Percentiles rank a stretch among this genome's conserved stretches.
Evolutionary conservation across 2,888 invertebrate species (phyloP).

Genomic region (Drosophila atripex): DNA sequence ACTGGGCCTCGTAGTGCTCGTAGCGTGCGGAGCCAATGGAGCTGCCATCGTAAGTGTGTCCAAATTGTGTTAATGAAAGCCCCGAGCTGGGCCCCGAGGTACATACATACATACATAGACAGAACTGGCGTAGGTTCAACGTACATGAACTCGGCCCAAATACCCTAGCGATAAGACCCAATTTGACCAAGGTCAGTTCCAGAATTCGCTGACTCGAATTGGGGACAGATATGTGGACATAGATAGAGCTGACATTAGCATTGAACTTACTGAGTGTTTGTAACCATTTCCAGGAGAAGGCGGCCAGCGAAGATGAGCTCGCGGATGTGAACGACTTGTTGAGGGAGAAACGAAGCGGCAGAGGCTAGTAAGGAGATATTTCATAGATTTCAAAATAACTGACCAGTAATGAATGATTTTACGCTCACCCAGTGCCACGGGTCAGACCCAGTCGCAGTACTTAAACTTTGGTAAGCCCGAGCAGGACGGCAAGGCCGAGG

Average conservation of each 20-base stretch:
- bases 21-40: constrained; percentile 75
- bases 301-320: constrained; percentile 52
- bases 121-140: constrained; percentile 54
- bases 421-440: constrained; percentile 83
- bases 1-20: constrained; percentile 72
- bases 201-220: constrained; percentile 28
- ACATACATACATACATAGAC: no score
- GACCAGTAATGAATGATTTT: not conserved
- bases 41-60: constrained; percentile 81
- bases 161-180: constrained; percentile 57
- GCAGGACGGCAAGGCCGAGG: constrained; percentile 90
- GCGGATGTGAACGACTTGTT: constrained; percentile 51
- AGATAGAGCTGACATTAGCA: constrained; percentile 60
- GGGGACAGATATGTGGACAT: constrained; percentile 4
- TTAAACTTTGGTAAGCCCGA: constrained; percentile 88
- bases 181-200: constrained; percentile 74
- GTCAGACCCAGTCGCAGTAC: constrained; percentile 94
- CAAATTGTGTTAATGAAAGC: constrained; percentile 54
- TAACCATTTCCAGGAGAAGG: constrained; percentile 52
- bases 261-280: constrained; percentile 56
- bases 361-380: constrained; percentile 80
- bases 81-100: constrained; percentile 10
- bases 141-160: constrained; percentile 56
- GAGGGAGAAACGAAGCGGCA: constrained; percentile 79
- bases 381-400: not conserved